Percentiles rank a stretch among this genome's conserved stretches.
These are phyloP conservation scores for Eristalis intricaria DNA, from an alignment of 2,888 invertebrate genomes.

Conservation along the genomic window DNA sequence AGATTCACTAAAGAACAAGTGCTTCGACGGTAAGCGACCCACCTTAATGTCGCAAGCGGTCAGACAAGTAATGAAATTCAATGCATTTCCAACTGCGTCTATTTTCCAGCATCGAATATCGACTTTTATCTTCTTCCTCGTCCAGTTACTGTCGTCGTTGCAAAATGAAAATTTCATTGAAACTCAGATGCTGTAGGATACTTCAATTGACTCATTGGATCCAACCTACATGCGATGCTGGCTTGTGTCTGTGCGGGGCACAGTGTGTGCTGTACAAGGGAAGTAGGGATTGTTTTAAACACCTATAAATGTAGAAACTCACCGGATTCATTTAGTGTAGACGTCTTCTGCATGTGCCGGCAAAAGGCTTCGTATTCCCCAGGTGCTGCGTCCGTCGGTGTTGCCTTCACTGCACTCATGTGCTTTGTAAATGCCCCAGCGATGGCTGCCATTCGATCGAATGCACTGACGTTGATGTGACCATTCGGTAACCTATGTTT, in stretches of 20 bases:
- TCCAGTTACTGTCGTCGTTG: not conserved
- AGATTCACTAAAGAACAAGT: not conserved
- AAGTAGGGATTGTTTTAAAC: conserved; percentile 41
- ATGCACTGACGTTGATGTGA: conserved; percentile 88
- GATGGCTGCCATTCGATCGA: conserved; percentile 81
- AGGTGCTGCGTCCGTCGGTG: conserved; percentile 74
- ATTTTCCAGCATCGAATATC: conserved; percentile 16
- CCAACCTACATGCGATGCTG: not conserved
- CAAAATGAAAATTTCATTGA: conserved; percentile 3
- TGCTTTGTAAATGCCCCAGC: conserved; percentile 81
- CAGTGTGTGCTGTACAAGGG: not conserved
- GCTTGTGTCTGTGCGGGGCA: not conserved
- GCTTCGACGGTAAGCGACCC: not conserved
- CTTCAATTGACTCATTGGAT: not conserved
- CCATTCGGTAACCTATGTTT: conserved; percentile 87
- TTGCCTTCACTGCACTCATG: conserved; percentile 79
- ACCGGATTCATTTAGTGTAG: conserved; percentile 80
- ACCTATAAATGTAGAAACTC: conserved; percentile 73
- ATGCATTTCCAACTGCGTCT: conserved; percentile 9
- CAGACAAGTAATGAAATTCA: conserved; percentile 12
- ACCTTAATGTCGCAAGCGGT: not conserved
- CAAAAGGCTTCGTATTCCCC: conserved; percentile 80
- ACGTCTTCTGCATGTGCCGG: conserved; percentile 80
- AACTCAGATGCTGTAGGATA: not conserved
- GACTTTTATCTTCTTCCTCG: conserved; percentile 29